Conservation (phyloP, 2,113 vertebrate genomes). For the Hepsetus odoe region DNA sequence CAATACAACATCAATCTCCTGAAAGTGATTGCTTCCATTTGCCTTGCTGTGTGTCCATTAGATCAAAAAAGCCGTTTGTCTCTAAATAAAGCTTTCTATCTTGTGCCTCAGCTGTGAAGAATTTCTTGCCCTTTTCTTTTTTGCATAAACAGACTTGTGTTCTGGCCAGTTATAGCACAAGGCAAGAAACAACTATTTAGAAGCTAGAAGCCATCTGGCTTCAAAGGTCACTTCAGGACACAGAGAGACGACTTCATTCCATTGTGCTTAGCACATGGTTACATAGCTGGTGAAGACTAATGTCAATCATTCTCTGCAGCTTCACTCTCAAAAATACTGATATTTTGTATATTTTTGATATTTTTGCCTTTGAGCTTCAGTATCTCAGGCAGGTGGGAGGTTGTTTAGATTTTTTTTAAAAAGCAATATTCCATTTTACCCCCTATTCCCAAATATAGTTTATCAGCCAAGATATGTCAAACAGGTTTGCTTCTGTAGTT, state of each 20-base stretch:
- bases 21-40: not conserved
- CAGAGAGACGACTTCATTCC: conserved; percentile 27
- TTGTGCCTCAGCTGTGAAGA: not conserved
- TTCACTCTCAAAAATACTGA: conserved; percentile 26
- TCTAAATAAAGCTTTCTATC: not conserved
- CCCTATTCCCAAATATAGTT: too few species aligned
- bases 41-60: not conserved
- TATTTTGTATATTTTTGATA: conserved; percentile 11
- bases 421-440: not conserved
- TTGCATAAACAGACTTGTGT: not conserved
- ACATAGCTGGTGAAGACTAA: conserved; percentile 28
- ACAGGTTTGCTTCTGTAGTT: too few species aligned
- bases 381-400: not conserved
- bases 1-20: not conserved
- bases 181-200: conserved; percentile 1
- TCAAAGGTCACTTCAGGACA: conserved; percentile 45
- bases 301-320: conserved; percentile 12
- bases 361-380: conserved; percentile 23
- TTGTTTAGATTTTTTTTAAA: not conserved
- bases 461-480: too few species aligned
- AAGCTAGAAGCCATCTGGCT: conserved; percentile 9
- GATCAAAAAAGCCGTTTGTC: not conserved
- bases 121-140: not conserved
- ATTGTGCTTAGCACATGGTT: conserved; percentile 49
- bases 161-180: not conserved